Evolutionary conservation across 35 echinoderm and acorn worm genomes (phyloP).

Genomic region (Strongylocentrotus purpuratus): DNA sequence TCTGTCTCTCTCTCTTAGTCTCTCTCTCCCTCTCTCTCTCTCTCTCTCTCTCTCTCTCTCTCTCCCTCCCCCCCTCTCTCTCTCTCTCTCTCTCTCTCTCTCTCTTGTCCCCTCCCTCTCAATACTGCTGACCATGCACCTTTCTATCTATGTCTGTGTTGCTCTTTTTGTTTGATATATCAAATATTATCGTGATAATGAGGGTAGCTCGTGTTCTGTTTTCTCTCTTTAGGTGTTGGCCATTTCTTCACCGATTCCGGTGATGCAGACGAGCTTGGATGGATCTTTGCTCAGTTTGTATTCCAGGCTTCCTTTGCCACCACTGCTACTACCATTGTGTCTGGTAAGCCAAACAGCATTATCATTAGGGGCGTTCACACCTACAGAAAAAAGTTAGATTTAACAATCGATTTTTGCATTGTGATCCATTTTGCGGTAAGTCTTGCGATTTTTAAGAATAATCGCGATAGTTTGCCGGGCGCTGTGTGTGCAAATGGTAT

Average conservation of each 20-base stretch:
- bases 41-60: neutral
- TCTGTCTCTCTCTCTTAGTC: neutral
- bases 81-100: neutral
- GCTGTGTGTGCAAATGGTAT: too few relatives aligned
- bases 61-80: neutral
- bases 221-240: conserved; percentile 59
- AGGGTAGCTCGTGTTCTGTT: too few relatives aligned
- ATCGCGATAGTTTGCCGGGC: too few relatives aligned
- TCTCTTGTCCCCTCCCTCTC: neutral
- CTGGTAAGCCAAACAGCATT: conserved; percentile 47
- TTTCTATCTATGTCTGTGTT: too few relatives aligned
- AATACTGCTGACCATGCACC: too few relatives aligned
- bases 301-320: conserved; percentile 98
- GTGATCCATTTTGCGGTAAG: too few relatives aligned
- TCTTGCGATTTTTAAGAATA: too few relatives aligned
- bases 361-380: neutral
- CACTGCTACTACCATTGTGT: conserved; percentile 94
- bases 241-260: conserved; percentile 78
- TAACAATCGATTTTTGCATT: too few relatives aligned
- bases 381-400: too few relatives aligned
- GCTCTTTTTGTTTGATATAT: too few relatives aligned
- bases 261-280: conserved; percentile 68
- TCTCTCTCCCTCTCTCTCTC: neutral
- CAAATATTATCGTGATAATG: too few relatives aligned
- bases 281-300: conserved; percentile 80